A percentile compares a stretch with the other conserved stretches of the same genome.
Conservation (phyloP, 2,888 invertebrate genomes). For the Diachrysia chrysitis region DNA sequence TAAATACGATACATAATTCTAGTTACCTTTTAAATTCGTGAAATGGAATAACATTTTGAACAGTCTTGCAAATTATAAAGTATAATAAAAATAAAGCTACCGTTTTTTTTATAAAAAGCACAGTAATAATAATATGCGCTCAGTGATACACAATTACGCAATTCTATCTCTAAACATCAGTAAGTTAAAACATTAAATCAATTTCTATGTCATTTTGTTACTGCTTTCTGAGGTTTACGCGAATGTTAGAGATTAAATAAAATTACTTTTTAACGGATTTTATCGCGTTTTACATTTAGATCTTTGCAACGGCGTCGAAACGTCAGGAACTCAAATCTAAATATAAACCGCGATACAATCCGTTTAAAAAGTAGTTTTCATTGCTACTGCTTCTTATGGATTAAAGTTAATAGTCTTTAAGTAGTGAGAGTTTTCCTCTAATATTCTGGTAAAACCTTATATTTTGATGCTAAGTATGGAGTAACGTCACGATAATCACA, state of each 20-base stretch:
- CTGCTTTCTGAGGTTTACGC: too few species aligned
- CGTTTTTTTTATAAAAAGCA: conserved; percentile 1
- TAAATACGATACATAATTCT: conserved; percentile 37
- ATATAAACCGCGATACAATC: too few species aligned
- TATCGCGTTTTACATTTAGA: too few species aligned
- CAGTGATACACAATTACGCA: not conserved
- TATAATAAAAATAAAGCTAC: conserved; percentile 12
- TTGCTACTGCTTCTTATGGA: not conserved
- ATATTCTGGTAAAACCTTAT: not conserved
- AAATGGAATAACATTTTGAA: conserved; percentile 57
- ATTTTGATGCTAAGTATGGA: not conserved
- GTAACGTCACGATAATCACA: not conserved
- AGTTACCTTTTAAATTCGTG: conserved; percentile 59
- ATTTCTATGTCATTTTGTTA: not conserved
- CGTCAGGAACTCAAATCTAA: too few species aligned
- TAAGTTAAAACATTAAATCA: conserved; percentile 1
- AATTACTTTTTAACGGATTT: too few species aligned
- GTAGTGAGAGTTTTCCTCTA: not conserved
- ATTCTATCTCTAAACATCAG: not conserved
- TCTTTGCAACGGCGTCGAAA: too few species aligned
- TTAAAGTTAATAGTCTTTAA: not conserved
- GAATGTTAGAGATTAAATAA: too few species aligned
- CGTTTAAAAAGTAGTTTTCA: too few species aligned
- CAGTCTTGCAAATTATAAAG: conserved; percentile 57
- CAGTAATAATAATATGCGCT: not conserved